Evolutionary conservation across 2,888 invertebrate genomes (phyloP), one percentile per base, ranked within the genome.

Genomic region (Bhutanitis thaidina): DNA sequence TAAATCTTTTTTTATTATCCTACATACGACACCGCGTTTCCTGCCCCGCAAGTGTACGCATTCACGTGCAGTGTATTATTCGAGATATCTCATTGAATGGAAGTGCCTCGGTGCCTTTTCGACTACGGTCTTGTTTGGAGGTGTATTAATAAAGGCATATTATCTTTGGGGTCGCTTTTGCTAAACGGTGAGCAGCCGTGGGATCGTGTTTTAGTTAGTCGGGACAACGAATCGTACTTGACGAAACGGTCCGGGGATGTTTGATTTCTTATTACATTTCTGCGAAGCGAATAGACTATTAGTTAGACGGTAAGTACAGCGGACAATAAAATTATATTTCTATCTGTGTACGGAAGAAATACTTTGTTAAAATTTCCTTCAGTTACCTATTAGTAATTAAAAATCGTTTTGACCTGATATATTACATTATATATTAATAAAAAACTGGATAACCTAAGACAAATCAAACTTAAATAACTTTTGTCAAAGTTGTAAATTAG

Each of bases 21-120:
- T 65, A 68, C 75, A 90, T 80, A 81, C 78, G 88, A 90, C 84
- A 89, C 86, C 87, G 77, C 77, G 74, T 69, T 87, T 90, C 90
- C 90, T 87, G 89, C 72, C 74, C 61, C 69, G 73, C 85, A 84
- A 86, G 84, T 84, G 84, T 77, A 74, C 69, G 72, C 60, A 77
- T 78, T 71, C 69, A 73, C 64, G 67, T 65, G 64, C 61, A 67
- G 60, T 59, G 67, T 63, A 71, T 77, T 74, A 71, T 77, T 71
- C 68, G 60, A 65, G 65, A 73, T 74, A 73, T 69, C 67, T 73
- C 67, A 70, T 70, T 82, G 73, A 80, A 74, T 71, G 61, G 69
- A 69, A 75, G 59, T 80, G 81, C 82, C 80, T 86, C 87, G 83
- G 81, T 88, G 87, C 89, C 88, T 89, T 88, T 72, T 86, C 74